These are phyloP conservation scores for Dyspetes luteomarginatus DNA, from an alignment of 2,888 invertebrate species.

Conservation along the genomic window DNA sequence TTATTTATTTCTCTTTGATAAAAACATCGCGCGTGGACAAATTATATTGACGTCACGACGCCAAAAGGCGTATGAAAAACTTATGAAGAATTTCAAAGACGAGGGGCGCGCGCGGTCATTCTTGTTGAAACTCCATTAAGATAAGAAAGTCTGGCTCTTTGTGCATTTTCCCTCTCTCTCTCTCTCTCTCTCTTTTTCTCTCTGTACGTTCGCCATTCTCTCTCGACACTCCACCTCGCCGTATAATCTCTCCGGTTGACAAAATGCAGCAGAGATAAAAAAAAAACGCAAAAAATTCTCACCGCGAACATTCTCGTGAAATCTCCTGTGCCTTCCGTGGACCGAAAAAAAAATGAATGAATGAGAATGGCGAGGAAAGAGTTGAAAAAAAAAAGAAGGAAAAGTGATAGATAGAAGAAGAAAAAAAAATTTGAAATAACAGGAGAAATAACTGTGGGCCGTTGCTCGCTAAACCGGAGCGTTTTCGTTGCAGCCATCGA, in stretches of 20 bases:
- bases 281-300: neutral
- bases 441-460: slow-evolving; percentile 56
- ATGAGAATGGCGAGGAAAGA: slow-evolving; percentile 34
- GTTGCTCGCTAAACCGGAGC: slow-evolving; percentile 57
- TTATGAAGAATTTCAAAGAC: slow-evolving; percentile 22
- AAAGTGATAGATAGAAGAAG: slow-evolving; percentile 6
- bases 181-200: too few relatives aligned
- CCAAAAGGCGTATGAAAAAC: slow-evolving; percentile 38
- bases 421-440: slow-evolving; percentile 30
- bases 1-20: neutral
- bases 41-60: slow-evolving; percentile 71
- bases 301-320: slow-evolving; percentile 1
- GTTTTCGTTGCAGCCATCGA: slow-evolving; percentile 63
- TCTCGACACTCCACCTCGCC: neutral
- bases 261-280: neutral
- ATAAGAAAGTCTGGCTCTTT: slow-evolving; percentile 22
- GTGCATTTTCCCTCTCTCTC: slow-evolving; percentile 10
- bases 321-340: slow-evolving; percentile 37
- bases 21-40: slow-evolving; percentile 68
- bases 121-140: slow-evolving; percentile 15
- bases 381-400: slow-evolving; percentile 15
- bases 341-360: slow-evolving; percentile 33
- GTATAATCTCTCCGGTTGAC: slow-evolving; percentile 11
- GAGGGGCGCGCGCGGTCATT: neutral
- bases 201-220: neutral